Percentiles rank a stretch among this genome's conserved stretches.
Evolutionary conservation across 2,797 vertebrate genomes (phyloP).

Genomic region (Gobionotothen gibberifrons): DNA sequence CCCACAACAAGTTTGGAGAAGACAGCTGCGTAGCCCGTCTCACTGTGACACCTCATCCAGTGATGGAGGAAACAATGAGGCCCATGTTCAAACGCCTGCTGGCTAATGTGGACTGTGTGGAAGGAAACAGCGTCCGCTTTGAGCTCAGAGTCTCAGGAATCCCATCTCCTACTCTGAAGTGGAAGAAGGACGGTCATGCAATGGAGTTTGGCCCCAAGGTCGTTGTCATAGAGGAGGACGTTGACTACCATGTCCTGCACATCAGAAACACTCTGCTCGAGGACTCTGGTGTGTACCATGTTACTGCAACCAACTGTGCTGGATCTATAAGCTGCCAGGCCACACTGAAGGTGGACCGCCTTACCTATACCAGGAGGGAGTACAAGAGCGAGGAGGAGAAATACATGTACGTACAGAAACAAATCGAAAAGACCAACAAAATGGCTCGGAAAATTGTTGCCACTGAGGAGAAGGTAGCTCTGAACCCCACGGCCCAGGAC

Average conservation of each 20-base stretch:
- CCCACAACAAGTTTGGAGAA: constrained; percentile 96
- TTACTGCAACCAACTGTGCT: constrained; percentile 94
- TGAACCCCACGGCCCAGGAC: constrained; percentile 94
- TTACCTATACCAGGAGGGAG: constrained; percentile 93
- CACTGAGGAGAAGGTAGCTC: constrained; percentile 85
- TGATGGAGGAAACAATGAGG: constrained; percentile 91
- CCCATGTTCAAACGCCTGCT: constrained; percentile 98
- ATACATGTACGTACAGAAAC: constrained; percentile 88
- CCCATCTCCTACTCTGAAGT: constrained; percentile 88
- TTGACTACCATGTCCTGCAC: constrained; percentile 92
- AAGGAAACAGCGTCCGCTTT: constrained; percentile 93
- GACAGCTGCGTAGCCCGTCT: constrained; percentile 96
- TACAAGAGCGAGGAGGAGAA: constrained; percentile 93
- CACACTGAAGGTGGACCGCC: constrained; percentile 92
- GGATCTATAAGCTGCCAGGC: constrained; percentile 95
- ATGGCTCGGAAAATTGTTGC: constrained; percentile 94
- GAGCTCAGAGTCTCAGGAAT: constrained; percentile 95
- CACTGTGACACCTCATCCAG: constrained; percentile 91
- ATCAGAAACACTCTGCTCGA: constrained; percentile 96
- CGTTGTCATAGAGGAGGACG: constrained; percentile 91
- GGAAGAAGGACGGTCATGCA: constrained; percentile 94
- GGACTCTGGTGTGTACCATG: constrained; percentile 95
- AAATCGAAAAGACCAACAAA: constrained; percentile 97
- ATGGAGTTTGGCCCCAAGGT: constrained; percentile 91
- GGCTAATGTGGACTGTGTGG: constrained; percentile 93